Base-by-base conservation (phyloP, 2,888 invertebrate genomes). In the Strigamia maritima region DNA sequence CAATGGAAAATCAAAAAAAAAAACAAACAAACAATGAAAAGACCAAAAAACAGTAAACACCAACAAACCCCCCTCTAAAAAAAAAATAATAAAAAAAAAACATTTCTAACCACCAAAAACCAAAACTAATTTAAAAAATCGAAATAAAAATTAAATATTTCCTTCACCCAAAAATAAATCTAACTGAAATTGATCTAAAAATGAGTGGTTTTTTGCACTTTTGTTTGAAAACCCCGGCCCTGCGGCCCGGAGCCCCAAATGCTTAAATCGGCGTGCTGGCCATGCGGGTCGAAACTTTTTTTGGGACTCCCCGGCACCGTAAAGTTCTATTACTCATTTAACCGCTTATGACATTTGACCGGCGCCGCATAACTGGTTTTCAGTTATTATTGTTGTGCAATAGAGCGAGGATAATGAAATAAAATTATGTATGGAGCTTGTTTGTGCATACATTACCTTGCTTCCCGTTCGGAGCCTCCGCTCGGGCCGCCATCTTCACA, bases 391-490 rank as follows among this genome's bases (percentile, higher is more conserved):
- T 24, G 22, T 22, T 8, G 60, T 60, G 60, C 60, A 60, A 24
- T 60, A 22, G 19, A 19, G 60, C 60, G 19, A 1, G 60, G 19
- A 60, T 60, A 60, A 60, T 60, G 60, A 19, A 60, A 60, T 1
- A 60, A 22, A 60, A 24, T 60, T 60, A 60, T 60, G 60, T 60
- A 60, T 60, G 60, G 7, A 60, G 22, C 24, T 60, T 60, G 24
- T 24, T 24, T 60, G 60, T 60, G 60, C 60, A 60, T 60, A 60
- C 60, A 60, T 60, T 60, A 60, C 60, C 60, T 60, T 19, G 22
- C 24, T 60, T 60, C 60, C 60, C 60, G 60, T 60, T 60, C 60
- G 60, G 60, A 60, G 60, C 60, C 60, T 60, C 60, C 60, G 60
- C 60, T 60, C 60, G 60, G 60, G 60, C 60, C 60, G 60, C 60